These are phyloP conservation scores for Casuarius casuarius DNA, from an alignment of 2,113 vertebrate genomes.

Conservation along the genomic window DNA sequence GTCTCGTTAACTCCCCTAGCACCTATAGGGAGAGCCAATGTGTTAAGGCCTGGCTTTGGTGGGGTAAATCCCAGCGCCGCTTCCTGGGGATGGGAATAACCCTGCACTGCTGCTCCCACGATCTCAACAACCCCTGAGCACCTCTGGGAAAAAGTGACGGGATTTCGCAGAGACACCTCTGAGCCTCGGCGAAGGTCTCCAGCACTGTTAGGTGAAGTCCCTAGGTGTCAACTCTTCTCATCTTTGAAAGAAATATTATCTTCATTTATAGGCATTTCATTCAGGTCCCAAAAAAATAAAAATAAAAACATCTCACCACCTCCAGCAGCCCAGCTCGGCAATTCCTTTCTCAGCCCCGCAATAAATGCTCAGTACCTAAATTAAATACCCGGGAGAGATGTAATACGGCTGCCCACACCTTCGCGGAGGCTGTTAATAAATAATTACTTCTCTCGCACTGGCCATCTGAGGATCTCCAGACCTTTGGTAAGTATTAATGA, in stretches of 20 bases:
- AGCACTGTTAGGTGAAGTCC: not conserved
- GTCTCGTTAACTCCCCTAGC: not conserved
- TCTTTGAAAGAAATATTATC: not conserved
- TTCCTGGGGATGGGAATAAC: not conserved
- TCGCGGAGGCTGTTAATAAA: slow-evolving; percentile 59
- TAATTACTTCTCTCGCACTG: slow-evolving; percentile 56
- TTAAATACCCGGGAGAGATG: slow-evolving; percentile 56
- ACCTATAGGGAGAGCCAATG: not conserved
- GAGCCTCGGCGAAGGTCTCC: not conserved
- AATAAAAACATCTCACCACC: not conserved
- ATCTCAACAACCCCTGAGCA: fast-evolving
- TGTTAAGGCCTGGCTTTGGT: not conserved
- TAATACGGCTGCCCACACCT: slow-evolving; percentile 57
- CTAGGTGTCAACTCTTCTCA: not conserved
- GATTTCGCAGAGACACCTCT: not conserved
- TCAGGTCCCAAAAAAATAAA: not conserved
- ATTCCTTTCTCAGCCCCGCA: slow-evolving; percentile 49
- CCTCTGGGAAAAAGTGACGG: fast-evolving
- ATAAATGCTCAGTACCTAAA: slow-evolving; percentile 64
- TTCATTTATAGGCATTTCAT: not conserved
- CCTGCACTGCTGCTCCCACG: fast-evolving
- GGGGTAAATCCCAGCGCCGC: not conserved
- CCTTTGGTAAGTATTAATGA: slow-evolving; percentile 61
- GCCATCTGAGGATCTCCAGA: slow-evolving; percentile 61
- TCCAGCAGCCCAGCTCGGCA: slow-evolving; percentile 29